Percentiles rank a stretch among this genome's conserved stretches.
Evolutionary conservation across 35 echinoderm and acorn worm species (phyloP).

Genomic region (Strongylocentrotus purpuratus): DNA sequence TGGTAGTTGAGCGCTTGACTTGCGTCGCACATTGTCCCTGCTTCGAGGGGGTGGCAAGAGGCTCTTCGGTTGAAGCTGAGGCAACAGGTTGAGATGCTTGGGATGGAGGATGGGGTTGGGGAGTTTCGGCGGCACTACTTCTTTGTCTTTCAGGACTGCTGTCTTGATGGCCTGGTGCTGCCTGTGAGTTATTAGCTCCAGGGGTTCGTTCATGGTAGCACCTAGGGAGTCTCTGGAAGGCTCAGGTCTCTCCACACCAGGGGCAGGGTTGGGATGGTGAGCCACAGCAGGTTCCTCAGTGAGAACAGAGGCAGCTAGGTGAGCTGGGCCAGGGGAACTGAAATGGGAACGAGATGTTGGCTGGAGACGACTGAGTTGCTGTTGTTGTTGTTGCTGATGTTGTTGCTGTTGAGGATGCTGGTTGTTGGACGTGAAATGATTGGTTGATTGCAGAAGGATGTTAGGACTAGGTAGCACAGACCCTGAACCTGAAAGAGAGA

Average conservation of each 20-base stretch:
- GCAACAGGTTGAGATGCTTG: background rate
- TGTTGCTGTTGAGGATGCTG: background rate
- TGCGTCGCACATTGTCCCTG: background rate
- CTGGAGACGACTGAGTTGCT: background rate
- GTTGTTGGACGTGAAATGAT: background rate
- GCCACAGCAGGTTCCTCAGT: background rate
- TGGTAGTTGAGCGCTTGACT: background rate
- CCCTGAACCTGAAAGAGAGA: background rate
- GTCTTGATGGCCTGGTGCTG: background rate
- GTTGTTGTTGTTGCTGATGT: background rate
- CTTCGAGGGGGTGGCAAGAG: background rate
- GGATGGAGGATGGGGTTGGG: background rate
- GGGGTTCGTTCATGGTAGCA: background rate
- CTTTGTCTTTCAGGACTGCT: background rate
- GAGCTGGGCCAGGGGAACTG: background rate
- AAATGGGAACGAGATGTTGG: background rate
- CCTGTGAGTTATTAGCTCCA: background rate
- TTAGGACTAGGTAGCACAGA: slow-evolving; percentile 1
- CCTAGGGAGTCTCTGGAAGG: background rate
- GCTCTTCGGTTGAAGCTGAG: background rate
- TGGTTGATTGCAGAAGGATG: background rate
- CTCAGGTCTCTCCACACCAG: background rate
- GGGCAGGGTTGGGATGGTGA: background rate
- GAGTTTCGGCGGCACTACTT: background rate
- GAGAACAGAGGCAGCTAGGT: background rate